A percentile compares a stretch with the other conserved stretches of the same genome.
These are phyloP conservation scores for Pristionchus arcanus DNA, from an alignment of 2,888 invertebrate species.

Conservation along the genomic window DNA sequence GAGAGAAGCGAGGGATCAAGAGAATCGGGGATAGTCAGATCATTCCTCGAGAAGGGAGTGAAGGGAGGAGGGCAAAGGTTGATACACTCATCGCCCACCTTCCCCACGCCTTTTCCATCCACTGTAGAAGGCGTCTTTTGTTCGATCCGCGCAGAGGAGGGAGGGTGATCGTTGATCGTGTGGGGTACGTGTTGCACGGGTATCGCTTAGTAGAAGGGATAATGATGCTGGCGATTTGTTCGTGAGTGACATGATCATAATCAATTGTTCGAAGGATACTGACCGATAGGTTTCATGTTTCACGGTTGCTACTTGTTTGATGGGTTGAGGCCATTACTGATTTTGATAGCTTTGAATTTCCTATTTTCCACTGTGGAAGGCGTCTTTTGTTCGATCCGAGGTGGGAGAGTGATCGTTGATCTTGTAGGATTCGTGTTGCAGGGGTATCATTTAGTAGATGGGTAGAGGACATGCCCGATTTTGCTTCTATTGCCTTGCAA, in stretches of 20 bases:
- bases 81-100: neutral
- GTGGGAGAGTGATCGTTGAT: slow-evolving; percentile 9
- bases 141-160: neutral
- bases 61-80: neutral
- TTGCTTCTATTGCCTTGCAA: too few relatives aligned
- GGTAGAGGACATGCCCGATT: neutral
- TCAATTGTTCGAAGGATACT: too few relatives aligned
- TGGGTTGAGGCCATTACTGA: neutral
- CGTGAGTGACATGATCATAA: too few relatives aligned
- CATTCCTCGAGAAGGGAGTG: neutral
- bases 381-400: neutral
- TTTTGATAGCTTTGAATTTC: too few relatives aligned
- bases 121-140: neutral
- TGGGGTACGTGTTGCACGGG: neutral
- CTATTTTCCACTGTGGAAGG: neutral
- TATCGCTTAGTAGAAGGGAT: neutral
- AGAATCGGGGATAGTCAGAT: too few relatives aligned
- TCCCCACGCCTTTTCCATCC: neutral
- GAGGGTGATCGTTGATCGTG: slow-evolving; percentile 13
- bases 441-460: neutral
- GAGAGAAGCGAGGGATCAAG: too few relatives aligned
- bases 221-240: too few relatives aligned
- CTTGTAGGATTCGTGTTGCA: neutral
- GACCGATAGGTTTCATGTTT: too few relatives aligned
- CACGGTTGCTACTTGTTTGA: too few relatives aligned